These are phyloP conservation scores for Drosophila prosaltans DNA, from an alignment of 1,140 invertebrate genomes.

Conservation along the genomic window DNA sequence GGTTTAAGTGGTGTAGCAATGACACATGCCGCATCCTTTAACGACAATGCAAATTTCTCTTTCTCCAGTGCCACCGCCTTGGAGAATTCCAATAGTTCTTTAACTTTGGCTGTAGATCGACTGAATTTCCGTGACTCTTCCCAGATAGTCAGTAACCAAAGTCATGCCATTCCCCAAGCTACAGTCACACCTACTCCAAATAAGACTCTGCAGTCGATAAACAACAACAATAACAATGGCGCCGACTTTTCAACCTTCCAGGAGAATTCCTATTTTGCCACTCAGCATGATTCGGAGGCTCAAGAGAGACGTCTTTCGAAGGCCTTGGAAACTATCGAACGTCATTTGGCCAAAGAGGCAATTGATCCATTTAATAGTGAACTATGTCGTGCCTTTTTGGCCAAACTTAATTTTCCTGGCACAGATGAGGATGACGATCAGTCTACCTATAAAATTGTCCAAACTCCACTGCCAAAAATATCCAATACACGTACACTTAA, in stretches of 20 bases:
- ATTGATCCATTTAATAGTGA: slow-evolving; percentile 86
- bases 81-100: slow-evolving; percentile 77
- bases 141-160: slow-evolving; percentile 21
- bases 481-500: slow-evolving; percentile 84
- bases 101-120: slow-evolving; percentile 70
- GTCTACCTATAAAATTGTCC: slow-evolving; percentile 76
- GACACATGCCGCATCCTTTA: slow-evolving; percentile 66
- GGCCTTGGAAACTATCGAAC: slow-evolving; percentile 73
- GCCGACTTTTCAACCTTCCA: slow-evolving; percentile 80
- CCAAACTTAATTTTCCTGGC: slow-evolving; percentile 85
- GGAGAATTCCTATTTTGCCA: slow-evolving; percentile 82
- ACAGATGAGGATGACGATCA: slow-evolving; percentile 60
- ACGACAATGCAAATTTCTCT: slow-evolving; percentile 79
- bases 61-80: slow-evolving; percentile 74
- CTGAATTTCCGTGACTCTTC: slow-evolving; percentile 72
- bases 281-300: slow-evolving; percentile 76
- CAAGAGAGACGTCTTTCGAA: slow-evolving; percentile 75
- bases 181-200: slow-evolving; percentile 26
- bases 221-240: slow-evolving; percentile 59
- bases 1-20: slow-evolving; percentile 15
- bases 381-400: slow-evolving; percentile 84
- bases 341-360: slow-evolving; percentile 69
- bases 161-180: not conserved
- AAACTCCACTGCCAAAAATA: slow-evolving; percentile 82
- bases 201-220: slow-evolving; percentile 52